Percentiles rank a stretch among this genome's conserved stretches.
These are phyloP conservation scores for Dipodomys merriami DNA, from an alignment of 2,113 vertebrate species.

Conservation along the genomic window DNA sequence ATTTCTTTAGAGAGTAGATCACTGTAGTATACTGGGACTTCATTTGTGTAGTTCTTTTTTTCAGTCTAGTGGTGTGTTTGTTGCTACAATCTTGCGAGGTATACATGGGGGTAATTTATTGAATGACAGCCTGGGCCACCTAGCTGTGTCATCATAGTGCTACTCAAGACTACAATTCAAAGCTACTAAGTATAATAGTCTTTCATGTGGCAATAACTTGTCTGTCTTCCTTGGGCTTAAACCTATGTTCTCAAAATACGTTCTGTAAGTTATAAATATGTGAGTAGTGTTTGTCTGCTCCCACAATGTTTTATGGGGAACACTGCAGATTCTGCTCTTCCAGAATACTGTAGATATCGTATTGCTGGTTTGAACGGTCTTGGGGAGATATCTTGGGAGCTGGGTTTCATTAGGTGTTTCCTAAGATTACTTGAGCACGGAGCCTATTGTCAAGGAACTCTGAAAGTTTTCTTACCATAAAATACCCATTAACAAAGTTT, in stretches of 20 bases:
- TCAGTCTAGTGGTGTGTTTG: background rate
- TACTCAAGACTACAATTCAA: background rate
- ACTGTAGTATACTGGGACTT: background rate
- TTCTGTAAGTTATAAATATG: background rate
- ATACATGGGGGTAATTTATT: background rate
- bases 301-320: background rate
- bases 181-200: background rate
- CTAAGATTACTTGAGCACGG: background rate
- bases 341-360: background rate
- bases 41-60: background rate
- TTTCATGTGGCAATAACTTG: background rate
- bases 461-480: background rate
- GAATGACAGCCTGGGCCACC: background rate
- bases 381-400: background rate
- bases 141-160: background rate
- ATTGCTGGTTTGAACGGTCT: background rate
- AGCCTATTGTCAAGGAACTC: constrained; percentile 8
- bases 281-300: background rate
- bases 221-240: background rate
- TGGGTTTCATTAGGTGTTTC: background rate
- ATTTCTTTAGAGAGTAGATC: background rate
- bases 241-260: background rate
- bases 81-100: background rate
- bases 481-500: background rate
- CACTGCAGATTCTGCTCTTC: background rate